Percentiles rank a stretch among this genome's conserved stretches.
Evolutionary conservation across 2,797 vertebrate species (phyloP).

Genomic region (Morus bassanus): DNA sequence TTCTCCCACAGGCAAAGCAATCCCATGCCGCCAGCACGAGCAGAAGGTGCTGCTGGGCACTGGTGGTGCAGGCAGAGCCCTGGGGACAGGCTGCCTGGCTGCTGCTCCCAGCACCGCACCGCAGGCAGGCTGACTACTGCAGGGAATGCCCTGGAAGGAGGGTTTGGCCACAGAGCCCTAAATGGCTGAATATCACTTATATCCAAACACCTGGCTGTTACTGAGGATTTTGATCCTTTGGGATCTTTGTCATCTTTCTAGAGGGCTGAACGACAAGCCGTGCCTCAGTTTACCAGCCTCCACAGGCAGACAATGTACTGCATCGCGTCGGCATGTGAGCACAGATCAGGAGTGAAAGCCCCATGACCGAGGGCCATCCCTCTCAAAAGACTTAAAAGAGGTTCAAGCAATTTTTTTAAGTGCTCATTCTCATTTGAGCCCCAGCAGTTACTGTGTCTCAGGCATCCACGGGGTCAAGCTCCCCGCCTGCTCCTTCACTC

Average conservation of each 20-base stretch:
- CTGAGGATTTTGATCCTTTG: background rate
- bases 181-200: background rate
- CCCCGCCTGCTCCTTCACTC: background rate
- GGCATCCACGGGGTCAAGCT: fast-evolving
- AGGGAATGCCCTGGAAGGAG: background rate
- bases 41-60: background rate
- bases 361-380: background rate
- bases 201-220: background rate
- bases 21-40: background rate
- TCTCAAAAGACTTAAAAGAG: background rate
- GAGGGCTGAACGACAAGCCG: fast-evolving
- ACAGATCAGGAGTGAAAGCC: background rate
- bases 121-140: background rate
- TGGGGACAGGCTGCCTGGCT: background rate
- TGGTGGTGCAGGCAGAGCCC: background rate
- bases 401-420: background rate
- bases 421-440: background rate
- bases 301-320: fast-evolving
- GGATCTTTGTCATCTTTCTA: background rate
- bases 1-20: background rate
- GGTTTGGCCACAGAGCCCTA: background rate
- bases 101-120: background rate
- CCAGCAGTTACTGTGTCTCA: background rate
- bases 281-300: background rate
- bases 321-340: fast-evolving